A percentile compares a stretch with the other conserved stretches of the same genome.
phyloP scores from a whole-genome alignment of 1,140 invertebrate species.

The Bombyx mori region DNA sequence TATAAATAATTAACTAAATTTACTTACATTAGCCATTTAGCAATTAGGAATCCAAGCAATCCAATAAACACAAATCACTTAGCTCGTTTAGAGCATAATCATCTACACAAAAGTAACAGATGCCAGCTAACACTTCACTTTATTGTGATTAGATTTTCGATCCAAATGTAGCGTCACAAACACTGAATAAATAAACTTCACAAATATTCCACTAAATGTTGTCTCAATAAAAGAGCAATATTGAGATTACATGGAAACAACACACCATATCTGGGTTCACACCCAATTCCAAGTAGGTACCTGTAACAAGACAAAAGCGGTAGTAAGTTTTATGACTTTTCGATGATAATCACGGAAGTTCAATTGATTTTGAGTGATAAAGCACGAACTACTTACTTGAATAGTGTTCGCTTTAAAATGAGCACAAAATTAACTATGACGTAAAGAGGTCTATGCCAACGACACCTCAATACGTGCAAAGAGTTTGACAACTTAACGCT shows the following conservation, averaged over 20 bases:
- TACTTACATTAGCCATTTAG: constrained; percentile 59
- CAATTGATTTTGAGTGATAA: constrained; percentile 16
- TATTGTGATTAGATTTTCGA: constrained; percentile 27
- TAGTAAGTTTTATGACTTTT: constrained; percentile 41
- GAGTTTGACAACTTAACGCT: constrained; percentile 37
- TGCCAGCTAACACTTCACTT: constrained; percentile 45
- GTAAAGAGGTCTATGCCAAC: constrained; percentile 40
- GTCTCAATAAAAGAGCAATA: constrained; percentile 48
- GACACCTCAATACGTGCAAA: constrained; percentile 21
- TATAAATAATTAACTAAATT: constrained; percentile 2
- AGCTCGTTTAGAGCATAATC: constrained; percentile 33
- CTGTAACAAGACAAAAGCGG: constrained; percentile 67
- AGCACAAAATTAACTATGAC: constrained; percentile 53
- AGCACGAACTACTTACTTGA: constrained; percentile 37
- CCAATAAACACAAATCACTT: constrained; percentile 59
- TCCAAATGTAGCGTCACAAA: constrained; percentile 35
- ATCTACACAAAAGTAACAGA: constrained; percentile 23
- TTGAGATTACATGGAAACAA: constrained; percentile 64
- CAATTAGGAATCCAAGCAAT: constrained; percentile 45
- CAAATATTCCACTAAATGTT: constrained; percentile 37
- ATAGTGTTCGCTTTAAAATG: constrained; percentile 32
- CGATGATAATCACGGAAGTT: constrained; percentile 19
- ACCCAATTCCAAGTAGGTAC: constrained; percentile 64
- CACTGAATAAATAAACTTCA: constrained; percentile 25
- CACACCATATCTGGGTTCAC: constrained; percentile 65